Evolutionary conservation across 2,888 invertebrate genomes (phyloP), one percentile per base, ranked within the genome.

Genomic region (Ochropacha duplaris): DNA sequence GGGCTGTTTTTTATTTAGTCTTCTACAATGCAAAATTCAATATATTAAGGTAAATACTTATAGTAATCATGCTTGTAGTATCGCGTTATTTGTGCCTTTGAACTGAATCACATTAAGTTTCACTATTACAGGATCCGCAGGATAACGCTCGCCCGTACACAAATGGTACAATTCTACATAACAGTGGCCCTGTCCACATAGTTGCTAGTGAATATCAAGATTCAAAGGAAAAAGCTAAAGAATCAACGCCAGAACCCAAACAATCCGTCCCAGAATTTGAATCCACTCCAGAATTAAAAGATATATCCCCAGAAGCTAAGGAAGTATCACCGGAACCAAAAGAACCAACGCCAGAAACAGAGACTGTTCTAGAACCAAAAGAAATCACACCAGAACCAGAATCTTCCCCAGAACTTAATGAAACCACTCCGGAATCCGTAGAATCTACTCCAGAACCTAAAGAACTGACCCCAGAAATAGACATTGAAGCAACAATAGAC

Each of bases 131-230:
- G 91, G 91, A 91, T 71, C 78, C 79, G 77, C 88, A 85, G 84
- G 92, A 89, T 83, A 72, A 81, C 56, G 74, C 88, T 80, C 91
- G 88, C 68, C 88, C 91, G 0, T 88, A 89, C 68, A 90, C 91
- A 5, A 93, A 93, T 64, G 93, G 93, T 49, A 88, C 87, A 60
- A 78, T 92, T 24, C 67, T 88, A 44, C 83, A 84, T 58, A 86
- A 86, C 61, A 84, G 81, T 65, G 87, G 89, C 36, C 90, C 90
- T 49, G 88, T 90, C 54, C 90, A 87, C 61, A 92, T 90, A 60
- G 85, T 89, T 58, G 80, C 88, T 57, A 89, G 86, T 63, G 91
- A 91, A 72, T 90, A 88, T 64, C 74, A 73, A 28, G 87, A 88
- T 22, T 64, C 80, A n/a, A 86, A 83, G 61, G 84, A 86, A 39